Percentiles rank a stretch among this genome's conserved stretches.
phyloP scores from a whole-genome alignment of 2,113 vertebrate species.

The Perca fluviatilis region DNA sequence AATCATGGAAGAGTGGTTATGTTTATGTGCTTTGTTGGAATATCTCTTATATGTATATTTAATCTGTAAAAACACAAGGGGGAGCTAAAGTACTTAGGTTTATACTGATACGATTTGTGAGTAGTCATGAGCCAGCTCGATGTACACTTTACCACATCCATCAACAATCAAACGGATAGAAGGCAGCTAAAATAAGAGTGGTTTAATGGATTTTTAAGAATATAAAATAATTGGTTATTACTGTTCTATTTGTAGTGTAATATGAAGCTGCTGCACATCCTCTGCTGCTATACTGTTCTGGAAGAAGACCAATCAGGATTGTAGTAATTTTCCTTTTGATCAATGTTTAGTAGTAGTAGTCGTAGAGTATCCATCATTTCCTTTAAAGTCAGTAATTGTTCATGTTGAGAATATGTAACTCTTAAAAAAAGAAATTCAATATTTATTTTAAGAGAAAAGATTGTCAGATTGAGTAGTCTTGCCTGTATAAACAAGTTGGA shows the following conservation, averaged over 20 bases:
- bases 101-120: neutral
- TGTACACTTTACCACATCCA: neutral
- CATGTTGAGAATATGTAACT: neutral
- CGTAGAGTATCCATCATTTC: no score
- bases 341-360: neutral
- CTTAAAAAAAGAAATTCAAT: no score
- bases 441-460: neutral
- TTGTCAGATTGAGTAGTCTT: neutral
- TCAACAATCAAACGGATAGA: neutral
- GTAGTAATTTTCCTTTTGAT: neutral
- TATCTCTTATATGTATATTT: neutral
- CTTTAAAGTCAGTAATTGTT: neutral
- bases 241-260: neutral
- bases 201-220: neutral
- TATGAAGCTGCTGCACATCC: neutral
- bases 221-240: no score
- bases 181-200: neutral
- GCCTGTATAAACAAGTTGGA: neutral
- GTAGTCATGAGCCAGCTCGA: neutral
- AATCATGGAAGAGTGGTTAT: no score
- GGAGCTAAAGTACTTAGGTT: neutral
- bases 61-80: neutral
- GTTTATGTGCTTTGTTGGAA: no score
- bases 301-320: neutral
- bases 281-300: neutral